A percentile compares a stretch with the other conserved stretches of the same genome.
phyloP scores from a whole-genome alignment of 2,888 invertebrate genomes.

The Ophion slaviceki region DNA sequence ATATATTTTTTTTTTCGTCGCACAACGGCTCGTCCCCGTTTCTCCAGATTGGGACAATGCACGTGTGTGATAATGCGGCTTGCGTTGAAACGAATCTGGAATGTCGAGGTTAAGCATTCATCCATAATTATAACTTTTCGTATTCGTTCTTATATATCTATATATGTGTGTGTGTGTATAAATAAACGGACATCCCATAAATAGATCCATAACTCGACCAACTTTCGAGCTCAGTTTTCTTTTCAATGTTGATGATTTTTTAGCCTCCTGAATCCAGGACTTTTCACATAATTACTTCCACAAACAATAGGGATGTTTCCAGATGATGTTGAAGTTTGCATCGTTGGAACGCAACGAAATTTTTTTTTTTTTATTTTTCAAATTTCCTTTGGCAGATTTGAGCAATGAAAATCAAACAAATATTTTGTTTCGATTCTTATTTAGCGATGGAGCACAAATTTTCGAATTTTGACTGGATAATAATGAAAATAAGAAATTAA shows the following conservation, averaged over 20 bases:
- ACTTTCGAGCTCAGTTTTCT: neutral
- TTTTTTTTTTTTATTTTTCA: too few relatives aligned
- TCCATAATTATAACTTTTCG: conserved; percentile 17
- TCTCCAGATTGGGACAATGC: conserved; percentile 23
- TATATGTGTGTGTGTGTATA: neutral
- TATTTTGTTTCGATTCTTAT: neutral
- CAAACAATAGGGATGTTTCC: neutral
- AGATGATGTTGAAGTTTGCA: too few relatives aligned
- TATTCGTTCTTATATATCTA: neutral
- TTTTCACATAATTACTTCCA: neutral
- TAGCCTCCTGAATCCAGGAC: neutral
- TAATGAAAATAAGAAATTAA: too few relatives aligned
- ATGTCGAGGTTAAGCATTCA: conserved; percentile 29
- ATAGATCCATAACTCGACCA: neutral
- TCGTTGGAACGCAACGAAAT: too few relatives aligned
- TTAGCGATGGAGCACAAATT: too few relatives aligned
- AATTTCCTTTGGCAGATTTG: too few relatives aligned
- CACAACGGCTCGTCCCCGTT: conserved; percentile 31
- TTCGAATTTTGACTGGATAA: too few relatives aligned
- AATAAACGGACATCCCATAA: neutral
- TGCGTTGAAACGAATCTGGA: conserved; percentile 45
- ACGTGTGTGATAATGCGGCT: conserved; percentile 11
- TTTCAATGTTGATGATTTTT: neutral
- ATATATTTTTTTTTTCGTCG: neutral
- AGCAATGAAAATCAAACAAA: too few relatives aligned